These are phyloP conservation scores for Tenualosa thibaudeaui DNA, from an alignment of 2,797 vertebrate genomes.

Conservation along the genomic window DNA sequence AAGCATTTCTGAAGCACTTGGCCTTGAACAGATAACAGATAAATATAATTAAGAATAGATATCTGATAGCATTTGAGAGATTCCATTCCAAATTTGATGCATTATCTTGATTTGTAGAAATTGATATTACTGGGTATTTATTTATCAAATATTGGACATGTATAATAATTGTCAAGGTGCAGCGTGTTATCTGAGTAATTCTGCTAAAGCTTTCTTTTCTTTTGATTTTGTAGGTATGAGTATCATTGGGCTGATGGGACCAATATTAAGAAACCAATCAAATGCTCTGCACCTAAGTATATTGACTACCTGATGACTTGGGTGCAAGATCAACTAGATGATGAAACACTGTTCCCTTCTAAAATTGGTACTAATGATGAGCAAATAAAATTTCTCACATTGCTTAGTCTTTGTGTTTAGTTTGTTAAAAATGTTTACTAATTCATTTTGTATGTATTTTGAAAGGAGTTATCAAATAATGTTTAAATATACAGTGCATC, in stretches of 20 bases:
- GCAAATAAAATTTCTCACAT: neutral
- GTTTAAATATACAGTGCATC: too few relatives aligned
- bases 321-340: slow-evolving; percentile 99
- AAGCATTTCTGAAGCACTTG: neutral
- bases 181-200: neutral
- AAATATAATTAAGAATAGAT: neutral
- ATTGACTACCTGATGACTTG: slow-evolving; percentile 99
- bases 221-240: slow-evolving; percentile 81
- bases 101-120: neutral
- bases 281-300: slow-evolving; percentile 97
- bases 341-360: slow-evolving; percentile 95
- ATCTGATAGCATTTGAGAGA: neutral
- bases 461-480: too few relatives aligned
- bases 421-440: neutral
- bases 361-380: slow-evolving; percentile 83
- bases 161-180: neutral
- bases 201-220: neutral
- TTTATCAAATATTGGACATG: too few relatives aligned
- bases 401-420: neutral
- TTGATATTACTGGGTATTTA: too few relatives aligned
- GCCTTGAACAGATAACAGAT: neutral
- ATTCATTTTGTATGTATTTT: neutral
- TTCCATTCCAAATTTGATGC: too few relatives aligned
- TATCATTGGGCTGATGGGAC: slow-evolving; percentile 99
- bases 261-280: slow-evolving; percentile 98